These are phyloP conservation scores for Laticauda laticaudata DNA, from an alignment of 2,113 vertebrate genomes.

Conservation along the genomic window DNA sequence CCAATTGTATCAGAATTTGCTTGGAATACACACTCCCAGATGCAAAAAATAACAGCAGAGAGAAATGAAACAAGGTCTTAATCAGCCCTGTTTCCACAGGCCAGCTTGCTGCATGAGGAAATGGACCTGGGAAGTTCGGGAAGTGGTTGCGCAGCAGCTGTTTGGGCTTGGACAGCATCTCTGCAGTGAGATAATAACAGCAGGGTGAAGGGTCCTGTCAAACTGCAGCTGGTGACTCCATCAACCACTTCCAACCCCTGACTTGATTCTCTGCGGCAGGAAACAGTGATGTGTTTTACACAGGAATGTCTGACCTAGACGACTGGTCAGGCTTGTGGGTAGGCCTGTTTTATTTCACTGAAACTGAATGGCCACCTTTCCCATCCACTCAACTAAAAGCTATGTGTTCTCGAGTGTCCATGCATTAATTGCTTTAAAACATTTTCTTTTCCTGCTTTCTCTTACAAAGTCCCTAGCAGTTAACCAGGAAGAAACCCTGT, in stretches of 20 bases:
- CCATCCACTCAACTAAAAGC: not conserved
- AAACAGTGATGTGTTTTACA: not conserved
- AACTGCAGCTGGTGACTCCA: not conserved
- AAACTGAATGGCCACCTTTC: not conserved
- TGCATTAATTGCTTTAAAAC: not conserved
- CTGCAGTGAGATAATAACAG: not conserved
- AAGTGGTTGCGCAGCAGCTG: not conserved
- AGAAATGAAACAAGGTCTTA: not conserved
- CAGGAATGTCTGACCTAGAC: not conserved
- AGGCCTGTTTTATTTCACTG: not conserved
- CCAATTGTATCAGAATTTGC: not conserved
- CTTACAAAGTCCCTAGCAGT: not conserved
- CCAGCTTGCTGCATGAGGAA: not conserved
- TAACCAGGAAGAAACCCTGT: not conserved
- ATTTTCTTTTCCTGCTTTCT: not conserved
- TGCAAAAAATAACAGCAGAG: not conserved
- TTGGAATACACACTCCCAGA: not conserved
- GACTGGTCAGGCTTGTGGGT: not conserved
- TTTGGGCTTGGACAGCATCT: not conserved
- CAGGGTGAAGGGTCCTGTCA: not conserved
- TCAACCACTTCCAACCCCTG: conserved; percentile 2
- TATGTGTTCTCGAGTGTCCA: not conserved
- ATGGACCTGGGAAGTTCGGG: not conserved
- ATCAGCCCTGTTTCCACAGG: not conserved
- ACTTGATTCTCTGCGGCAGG: not conserved